These are phyloP conservation scores for Aporophyla nigra DNA, from an alignment of 2,888 invertebrate genomes.

Conservation along the genomic window DNA sequence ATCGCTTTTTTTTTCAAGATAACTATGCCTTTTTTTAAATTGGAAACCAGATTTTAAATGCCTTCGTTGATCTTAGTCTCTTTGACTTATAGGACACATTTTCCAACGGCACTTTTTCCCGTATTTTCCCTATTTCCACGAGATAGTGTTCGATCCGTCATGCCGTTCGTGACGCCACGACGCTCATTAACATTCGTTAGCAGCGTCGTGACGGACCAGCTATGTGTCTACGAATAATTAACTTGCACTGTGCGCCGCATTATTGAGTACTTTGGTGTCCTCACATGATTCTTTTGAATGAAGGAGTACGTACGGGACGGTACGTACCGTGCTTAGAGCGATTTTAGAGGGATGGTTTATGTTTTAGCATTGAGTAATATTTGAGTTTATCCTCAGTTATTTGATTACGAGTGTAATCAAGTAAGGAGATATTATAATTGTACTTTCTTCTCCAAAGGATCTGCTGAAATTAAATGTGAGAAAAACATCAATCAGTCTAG, in stretches of 20 bases:
- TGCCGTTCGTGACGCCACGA: constrained; percentile 51
- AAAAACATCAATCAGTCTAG: too few relatives aligned
- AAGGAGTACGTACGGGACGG: not conserved
- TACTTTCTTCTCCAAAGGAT: not conserved
- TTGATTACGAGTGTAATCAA: not conserved
- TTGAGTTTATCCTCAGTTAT: not conserved
- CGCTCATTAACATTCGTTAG: constrained; percentile 58
- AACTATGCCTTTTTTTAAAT: not conserved
- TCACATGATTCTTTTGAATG: constrained; percentile 34
- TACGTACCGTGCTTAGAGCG: not conserved
- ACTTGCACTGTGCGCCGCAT: constrained; percentile 38
- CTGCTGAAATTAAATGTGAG: not conserved
- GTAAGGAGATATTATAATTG: not conserved
- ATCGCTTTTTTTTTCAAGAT: not conserved
- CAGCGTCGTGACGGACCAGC: constrained; percentile 52
- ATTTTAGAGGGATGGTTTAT: not conserved
- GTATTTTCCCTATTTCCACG: constrained; percentile 25
- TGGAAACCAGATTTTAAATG: not conserved
- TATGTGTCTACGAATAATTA: constrained; percentile 60
- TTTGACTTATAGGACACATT: not conserved
- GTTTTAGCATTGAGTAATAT: not conserved
- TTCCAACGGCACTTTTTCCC: constrained; percentile 18
- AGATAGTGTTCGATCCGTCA: constrained; percentile 29
- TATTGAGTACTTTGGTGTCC: constrained; percentile 16
- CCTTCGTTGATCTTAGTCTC: not conserved